These are phyloP conservation scores for Psephotus haematonotus DNA, from an alignment of 2,113 vertebrate genomes.

Conservation along the genomic window DNA sequence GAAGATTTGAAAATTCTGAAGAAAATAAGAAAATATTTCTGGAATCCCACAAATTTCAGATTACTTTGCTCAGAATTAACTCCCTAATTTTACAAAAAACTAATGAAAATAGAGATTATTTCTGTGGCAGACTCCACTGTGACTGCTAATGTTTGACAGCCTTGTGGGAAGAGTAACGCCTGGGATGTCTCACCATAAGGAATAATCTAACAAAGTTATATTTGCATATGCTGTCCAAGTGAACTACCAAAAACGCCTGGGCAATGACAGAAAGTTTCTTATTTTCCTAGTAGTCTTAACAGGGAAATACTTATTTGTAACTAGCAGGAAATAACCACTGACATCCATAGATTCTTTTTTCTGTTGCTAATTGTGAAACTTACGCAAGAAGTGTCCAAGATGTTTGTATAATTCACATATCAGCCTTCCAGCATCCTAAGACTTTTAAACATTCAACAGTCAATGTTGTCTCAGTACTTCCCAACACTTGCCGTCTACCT, in stretches of 20 bases:
- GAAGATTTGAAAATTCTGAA: background rate
- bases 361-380: background rate
- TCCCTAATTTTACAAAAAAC: background rate
- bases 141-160: background rate
- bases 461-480: background rate
- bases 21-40: background rate
- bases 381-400: background rate
- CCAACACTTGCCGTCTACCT: background rate
- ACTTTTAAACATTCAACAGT: background rate
- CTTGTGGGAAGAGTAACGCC: background rate
- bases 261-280: background rate
- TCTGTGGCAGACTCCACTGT: rapidly evolving
- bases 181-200: background rate
- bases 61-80: background rate
- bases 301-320: background rate
- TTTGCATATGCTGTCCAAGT: background rate
- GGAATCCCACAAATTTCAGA: background rate
- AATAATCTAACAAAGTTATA: background rate
- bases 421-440: background rate
- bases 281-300: background rate
- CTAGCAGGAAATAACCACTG: background rate
- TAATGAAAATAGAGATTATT: background rate
- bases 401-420: background rate
- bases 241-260: background rate
- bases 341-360: background rate